Base-by-base conservation (phyloP, 1,140 invertebrate genomes). In the Polyergus mexicanus region DNA sequence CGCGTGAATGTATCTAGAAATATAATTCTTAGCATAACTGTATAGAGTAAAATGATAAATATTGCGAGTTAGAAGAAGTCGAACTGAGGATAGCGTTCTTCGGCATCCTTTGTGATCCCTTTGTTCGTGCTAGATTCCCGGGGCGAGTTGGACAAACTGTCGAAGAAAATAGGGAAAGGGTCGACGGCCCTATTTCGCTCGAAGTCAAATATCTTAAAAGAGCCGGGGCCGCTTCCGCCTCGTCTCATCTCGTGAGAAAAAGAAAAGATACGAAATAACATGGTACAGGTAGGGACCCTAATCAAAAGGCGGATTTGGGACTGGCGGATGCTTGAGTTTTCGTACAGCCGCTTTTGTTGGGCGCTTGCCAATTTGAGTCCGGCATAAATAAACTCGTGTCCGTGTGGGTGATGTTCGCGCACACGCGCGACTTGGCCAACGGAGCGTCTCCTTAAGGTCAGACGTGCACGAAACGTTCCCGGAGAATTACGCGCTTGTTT, bases 311-410 rank as follows among this genome's bases (percentile, higher is more conserved):
- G 11, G 54, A 83, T 83, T 83, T 83, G 78, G 68, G 72, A 11
- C 65, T 71, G 86, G 44, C 72, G 68, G 44, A 62, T 54, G 54
- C 28, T 44, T 80, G 25, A 69, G 88, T 89, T 87, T 90, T 90
- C 88, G 78, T 88, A 83, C 84, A 60, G 78, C 76, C 51, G 71
- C 68, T 86, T 86, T 58, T 51, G 47, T 51, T 90, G 89, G 86
- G 62, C 25, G 65, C 44, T 6, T 47, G 83, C 88, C 89, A 88
- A 90, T 68, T 74, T 66, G 22, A 19, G 71, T 71, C 62, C 44
- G 89, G 41, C 89, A 86, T 90, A 90, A 90, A 90, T 90, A 90
- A 90, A 90, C 81, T 75, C 25, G 51, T 62, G n/a, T 41, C 22
- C 78, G 74, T 81, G 75, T 85, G 41, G 74, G 83, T 88, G 68